Evolutionary conservation across 2,113 vertebrate species (phyloP).

Genomic region (Pachypanchax playfairii): DNA sequence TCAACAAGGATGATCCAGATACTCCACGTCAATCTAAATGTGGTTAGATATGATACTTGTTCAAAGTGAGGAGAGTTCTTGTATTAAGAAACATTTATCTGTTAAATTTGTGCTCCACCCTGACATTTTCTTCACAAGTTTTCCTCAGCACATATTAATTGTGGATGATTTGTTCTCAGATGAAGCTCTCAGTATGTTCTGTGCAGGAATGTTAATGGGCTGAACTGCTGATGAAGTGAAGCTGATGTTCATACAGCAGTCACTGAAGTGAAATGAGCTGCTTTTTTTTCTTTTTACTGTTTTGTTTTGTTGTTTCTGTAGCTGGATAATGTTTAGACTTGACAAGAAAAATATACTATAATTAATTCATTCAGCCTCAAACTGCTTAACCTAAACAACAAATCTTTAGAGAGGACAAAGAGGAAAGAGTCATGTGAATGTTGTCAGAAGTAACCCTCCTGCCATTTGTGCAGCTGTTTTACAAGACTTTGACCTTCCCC

Average conservation of each 20-base stretch:
- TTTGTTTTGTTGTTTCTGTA: too few relatives aligned
- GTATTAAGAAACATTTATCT: too few relatives aligned
- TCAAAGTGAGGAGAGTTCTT: too few relatives aligned
- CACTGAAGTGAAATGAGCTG: slow-evolving; percentile 29
- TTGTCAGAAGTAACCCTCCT: slow-evolving; percentile 30
- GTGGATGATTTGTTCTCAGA: not conserved
- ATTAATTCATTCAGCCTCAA: not conserved
- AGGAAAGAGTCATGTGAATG: slow-evolving; percentile 3
- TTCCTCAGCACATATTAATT: too few relatives aligned
- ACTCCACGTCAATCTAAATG: too few relatives aligned
- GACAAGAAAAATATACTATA: too few relatives aligned
- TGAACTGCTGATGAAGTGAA: slow-evolving; percentile 44
- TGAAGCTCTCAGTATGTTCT: not conserved
- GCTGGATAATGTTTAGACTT: too few relatives aligned
- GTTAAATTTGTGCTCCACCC: too few relatives aligned
- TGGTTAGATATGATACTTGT: too few relatives aligned
- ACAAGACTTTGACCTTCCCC: slow-evolving; percentile 18
- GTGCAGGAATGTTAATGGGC: slow-evolving; percentile 60
- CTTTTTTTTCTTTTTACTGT: not conserved
- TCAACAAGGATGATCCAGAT: too few relatives aligned
- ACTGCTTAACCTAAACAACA: not conserved
- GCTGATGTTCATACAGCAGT: slow-evolving; percentile 37
- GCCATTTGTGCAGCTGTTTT: slow-evolving; percentile 50
- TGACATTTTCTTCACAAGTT: too few relatives aligned
- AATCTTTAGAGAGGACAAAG: not conserved